These are phyloP conservation scores for Rhincodon typus DNA, from an alignment of 2,797 vertebrate species.

Conservation along the genomic window DNA sequence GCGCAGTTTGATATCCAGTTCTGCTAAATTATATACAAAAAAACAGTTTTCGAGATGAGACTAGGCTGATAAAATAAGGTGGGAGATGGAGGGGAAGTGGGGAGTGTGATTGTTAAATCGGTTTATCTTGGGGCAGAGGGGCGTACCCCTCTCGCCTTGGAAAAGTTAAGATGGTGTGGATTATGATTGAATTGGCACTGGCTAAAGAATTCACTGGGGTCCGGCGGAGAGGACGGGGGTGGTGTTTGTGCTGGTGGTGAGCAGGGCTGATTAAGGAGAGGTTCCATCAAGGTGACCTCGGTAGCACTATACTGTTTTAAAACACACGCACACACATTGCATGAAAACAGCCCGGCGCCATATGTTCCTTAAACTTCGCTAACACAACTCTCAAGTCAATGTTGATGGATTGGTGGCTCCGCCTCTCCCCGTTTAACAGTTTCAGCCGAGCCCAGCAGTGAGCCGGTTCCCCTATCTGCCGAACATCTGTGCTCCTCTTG, in stretches of 20 bases:
- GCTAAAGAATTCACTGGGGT: neutral
- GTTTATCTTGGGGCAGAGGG: neutral
- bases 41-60: neutral
- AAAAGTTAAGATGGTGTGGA: neutral
- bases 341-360: slow-evolving; percentile 20
- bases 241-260: too few species aligned
- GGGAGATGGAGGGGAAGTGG: too few species aligned
- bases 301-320: neutral
- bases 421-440: slow-evolving; percentile 21
- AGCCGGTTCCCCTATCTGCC: neutral
- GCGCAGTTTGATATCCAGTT: neutral
- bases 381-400: slow-evolving; percentile 8
- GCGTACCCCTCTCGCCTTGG: neutral
- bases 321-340: neutral
- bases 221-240: neutral
- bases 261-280: too few species aligned
- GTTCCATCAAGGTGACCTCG: neutral
- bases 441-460: neutral
- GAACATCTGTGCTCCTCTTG: slow-evolving; percentile 10
- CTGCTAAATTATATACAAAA: neutral
- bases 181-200: neutral
- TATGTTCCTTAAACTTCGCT: slow-evolving; percentile 15
- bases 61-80: neutral
- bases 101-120: neutral
- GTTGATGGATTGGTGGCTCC: slow-evolving; percentile 2